Percentiles rank a stretch among this genome's conserved stretches.
phyloP scores from a whole-genome alignment of 2,797 vertebrate genomes.

The Eidolon dupreanum region DNA sequence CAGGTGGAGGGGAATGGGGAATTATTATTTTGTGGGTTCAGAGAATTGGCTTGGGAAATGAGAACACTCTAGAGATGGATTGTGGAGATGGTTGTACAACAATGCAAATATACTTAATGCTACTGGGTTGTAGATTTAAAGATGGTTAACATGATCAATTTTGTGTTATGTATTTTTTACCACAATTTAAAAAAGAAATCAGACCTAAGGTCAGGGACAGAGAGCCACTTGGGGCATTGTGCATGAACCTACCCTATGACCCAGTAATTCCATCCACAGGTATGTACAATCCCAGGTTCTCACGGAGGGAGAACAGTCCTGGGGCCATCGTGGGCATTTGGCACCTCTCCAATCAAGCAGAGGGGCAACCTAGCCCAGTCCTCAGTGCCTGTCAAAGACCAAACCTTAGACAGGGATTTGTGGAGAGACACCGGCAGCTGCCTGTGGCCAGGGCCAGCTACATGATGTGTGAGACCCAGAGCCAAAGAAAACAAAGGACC shows the following conservation, averaged over 20 bases:
- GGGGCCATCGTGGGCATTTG: accelerated
- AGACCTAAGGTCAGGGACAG: neutral
- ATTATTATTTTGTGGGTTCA: neutral
- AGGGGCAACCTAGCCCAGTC: neutral
- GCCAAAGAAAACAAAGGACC: neutral
- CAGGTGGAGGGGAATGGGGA: no score
- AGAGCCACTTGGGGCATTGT: accelerated
- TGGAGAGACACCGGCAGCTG: neutral
- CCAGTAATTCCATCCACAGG: neutral
- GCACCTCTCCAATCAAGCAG: neutral
- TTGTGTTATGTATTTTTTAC: neutral
- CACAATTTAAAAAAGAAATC: neutral
- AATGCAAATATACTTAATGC: neutral
- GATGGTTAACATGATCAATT: neutral
- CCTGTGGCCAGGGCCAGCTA: neutral
- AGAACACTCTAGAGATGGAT: neutral
- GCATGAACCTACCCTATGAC: neutral
- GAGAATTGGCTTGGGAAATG: neutral
- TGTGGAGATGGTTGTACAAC: neutral
- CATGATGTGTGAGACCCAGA: accelerated
- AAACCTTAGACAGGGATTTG: neutral
- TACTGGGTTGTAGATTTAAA: neutral
- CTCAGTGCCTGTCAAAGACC: accelerated
- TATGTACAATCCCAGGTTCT: accelerated
- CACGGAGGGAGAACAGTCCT: neutral